A percentile compares a stretch with the other conserved stretches of the same genome.
phyloP scores from a whole-genome alignment of 1,140 invertebrate genomes.

The Oedothorax gibbosus region DNA sequence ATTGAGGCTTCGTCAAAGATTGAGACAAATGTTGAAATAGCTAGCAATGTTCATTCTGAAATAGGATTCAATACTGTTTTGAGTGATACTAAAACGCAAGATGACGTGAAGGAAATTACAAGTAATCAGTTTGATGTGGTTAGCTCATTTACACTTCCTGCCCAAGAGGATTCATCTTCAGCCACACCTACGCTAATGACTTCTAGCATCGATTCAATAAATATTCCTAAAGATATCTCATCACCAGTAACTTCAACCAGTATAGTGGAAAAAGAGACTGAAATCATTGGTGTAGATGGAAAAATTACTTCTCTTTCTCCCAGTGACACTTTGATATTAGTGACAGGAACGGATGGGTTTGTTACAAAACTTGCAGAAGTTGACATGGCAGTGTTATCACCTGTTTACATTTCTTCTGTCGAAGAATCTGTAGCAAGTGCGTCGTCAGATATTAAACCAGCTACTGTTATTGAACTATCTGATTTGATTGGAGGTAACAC shows the following conservation, averaged over 20 bases:
- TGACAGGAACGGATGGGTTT: conserved; percentile 62
- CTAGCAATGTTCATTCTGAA: conserved; percentile 33
- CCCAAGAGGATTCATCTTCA: not conserved
- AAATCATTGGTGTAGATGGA: conserved; percentile 60
- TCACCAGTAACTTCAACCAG: conserved; percentile 58
- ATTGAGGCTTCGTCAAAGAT: not conserved
- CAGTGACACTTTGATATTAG: conserved; percentile 51
- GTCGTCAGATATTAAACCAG: conserved; percentile 62
- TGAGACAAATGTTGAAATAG: conserved; percentile 47
- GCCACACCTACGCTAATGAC: not conserved
- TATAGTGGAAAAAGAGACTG: conserved; percentile 55
- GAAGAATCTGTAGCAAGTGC: not conserved
- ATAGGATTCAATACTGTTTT: not conserved
- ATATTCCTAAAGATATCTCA: not conserved
- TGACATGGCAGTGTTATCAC: conserved; percentile 26
- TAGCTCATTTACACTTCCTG: conserved; percentile 10
- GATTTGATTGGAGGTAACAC: conserved; percentile 63
- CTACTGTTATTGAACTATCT: conserved; percentile 64
- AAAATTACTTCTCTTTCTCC: conserved; percentile 51
- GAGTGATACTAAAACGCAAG: not conserved
- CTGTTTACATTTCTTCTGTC: conserved; percentile 22
- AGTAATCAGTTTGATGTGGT: not conserved
- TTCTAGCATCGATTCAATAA: not conserved
- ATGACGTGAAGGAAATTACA: not conserved
- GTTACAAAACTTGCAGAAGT: conserved; percentile 55